Conservation (phyloP, 2,888 invertebrate genomes). For the Carpatolechia fugitivella region DNA sequence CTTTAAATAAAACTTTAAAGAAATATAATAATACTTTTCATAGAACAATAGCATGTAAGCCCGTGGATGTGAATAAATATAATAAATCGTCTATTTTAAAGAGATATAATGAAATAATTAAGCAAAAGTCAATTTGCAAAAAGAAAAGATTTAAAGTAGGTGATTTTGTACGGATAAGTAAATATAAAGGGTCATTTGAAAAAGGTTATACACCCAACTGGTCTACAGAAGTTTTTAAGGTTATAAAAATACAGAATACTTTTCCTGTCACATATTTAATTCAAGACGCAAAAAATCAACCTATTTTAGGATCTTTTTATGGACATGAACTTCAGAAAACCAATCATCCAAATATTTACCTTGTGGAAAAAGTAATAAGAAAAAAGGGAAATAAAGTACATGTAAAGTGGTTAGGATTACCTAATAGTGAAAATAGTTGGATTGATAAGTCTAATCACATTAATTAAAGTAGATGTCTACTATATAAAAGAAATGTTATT, state of each 20-base stretch:
- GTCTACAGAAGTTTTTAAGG: conserved; percentile 38
- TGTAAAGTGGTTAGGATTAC: conserved; percentile 21
- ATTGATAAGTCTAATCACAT: conserved; percentile 12
- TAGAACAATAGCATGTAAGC: neutral
- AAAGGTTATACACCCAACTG: conserved; percentile 39
- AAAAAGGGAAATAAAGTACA: conserved; percentile 10
- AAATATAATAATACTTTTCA: neutral
- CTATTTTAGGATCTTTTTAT: neutral
- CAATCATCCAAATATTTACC: neutral
- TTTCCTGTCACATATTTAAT: neutral
- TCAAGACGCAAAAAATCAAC: neutral
- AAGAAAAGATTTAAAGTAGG: conserved; percentile 28
- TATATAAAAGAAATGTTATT: no score
- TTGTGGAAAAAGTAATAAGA: neutral
- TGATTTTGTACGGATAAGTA: conserved; percentile 29
- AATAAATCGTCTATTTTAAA: no score
- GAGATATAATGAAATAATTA: neutral
- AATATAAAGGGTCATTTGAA: conserved; percentile 26
- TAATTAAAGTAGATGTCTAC: no score
- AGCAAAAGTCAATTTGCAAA: no score
- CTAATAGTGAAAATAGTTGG: conserved; percentile 24
- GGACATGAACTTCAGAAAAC: neutral
- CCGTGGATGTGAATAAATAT: neutral
- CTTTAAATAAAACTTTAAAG: neutral
- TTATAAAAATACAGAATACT: conserved; percentile 30